phyloP scores from a whole-genome alignment of 92 coral and sea anemone genomes.

The Micromussa lordhowensis region DNA sequence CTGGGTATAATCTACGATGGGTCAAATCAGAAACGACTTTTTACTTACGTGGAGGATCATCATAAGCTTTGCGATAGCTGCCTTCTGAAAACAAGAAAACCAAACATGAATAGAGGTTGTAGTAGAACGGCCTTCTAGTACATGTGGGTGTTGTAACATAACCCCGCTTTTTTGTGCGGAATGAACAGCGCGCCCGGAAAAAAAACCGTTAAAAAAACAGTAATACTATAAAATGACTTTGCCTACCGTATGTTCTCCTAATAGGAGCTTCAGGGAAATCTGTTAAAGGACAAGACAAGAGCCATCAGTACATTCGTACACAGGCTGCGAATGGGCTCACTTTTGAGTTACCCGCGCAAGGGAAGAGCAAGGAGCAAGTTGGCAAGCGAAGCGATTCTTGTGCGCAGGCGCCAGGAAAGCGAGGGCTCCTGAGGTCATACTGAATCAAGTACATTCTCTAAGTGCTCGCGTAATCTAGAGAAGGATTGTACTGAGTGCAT shows the following conservation, averaged over 20 bases:
- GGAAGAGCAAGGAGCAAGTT: too few relatives aligned
- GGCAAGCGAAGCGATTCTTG: too few relatives aligned
- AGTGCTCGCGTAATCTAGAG: too few relatives aligned
- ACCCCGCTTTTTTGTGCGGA: background rate
- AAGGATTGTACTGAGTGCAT: too few relatives aligned
- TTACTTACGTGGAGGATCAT: constrained; percentile 24
- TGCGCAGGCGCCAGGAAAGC: too few relatives aligned
- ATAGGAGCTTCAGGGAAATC: constrained; percentile 13
- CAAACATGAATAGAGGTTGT: background rate
- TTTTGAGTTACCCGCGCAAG: too few relatives aligned
- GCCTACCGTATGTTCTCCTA: constrained; percentile 11
- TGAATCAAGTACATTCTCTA: too few relatives aligned
- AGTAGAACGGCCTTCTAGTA: background rate
- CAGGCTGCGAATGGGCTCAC: too few relatives aligned
- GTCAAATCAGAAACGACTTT: background rate
- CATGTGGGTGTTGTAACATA: too few relatives aligned
- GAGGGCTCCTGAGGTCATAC: too few relatives aligned
- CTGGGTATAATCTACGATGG: background rate
- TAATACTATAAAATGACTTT: background rate
- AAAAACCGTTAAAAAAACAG: background rate
- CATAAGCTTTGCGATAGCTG: constrained; percentile 7
- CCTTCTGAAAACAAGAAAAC: background rate
- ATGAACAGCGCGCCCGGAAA: background rate
- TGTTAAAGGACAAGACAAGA: background rate
- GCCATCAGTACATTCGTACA: background rate